A percentile compares a stretch with the other conserved stretches of the same genome.
phyloP scores from a whole-genome alignment of 2,888 invertebrate species.

The Cyclophora punctaria region DNA sequence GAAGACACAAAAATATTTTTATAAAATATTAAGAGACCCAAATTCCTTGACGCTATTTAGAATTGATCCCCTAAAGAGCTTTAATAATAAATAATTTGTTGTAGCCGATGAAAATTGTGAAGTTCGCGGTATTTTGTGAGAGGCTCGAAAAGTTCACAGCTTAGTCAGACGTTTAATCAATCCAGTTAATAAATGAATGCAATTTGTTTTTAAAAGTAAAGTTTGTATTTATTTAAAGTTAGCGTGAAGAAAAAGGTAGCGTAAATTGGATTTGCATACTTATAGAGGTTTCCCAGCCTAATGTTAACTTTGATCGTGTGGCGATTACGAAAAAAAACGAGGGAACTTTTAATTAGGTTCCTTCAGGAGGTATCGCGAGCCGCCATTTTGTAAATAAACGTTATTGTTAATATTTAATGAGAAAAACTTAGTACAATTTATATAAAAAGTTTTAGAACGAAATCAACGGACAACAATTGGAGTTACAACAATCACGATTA shows the following conservation, averaged over 20 bases:
- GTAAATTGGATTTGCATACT: constrained; percentile 34
- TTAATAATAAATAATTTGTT: too few species aligned
- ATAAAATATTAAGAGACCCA: too few species aligned
- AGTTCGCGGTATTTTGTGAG: neutral
- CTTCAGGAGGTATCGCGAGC: neutral
- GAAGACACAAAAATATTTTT: too few species aligned
- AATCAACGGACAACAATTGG: too few species aligned
- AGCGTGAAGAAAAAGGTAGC: constrained; percentile 18
- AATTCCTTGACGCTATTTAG: too few species aligned
- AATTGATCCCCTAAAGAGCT: too few species aligned
- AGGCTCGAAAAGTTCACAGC: neutral
- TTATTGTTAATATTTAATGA: too few species aligned
- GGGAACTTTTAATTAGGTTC: constrained; percentile 29
- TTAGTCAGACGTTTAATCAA: constrained; percentile 26
- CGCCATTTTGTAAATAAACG: too few species aligned
- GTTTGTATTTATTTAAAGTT: constrained; percentile 27
- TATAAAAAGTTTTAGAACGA: too few species aligned
- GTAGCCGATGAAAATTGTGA: constrained; percentile 1
- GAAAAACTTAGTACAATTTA: too few species aligned
- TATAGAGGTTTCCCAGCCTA: constrained; percentile 22
- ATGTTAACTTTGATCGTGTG: constrained; percentile 26
- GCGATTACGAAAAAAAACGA: constrained; percentile 25
- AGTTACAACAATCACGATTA: too few species aligned
- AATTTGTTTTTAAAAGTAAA: constrained; percentile 20
- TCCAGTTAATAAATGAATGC: constrained; percentile 28